Base-by-base conservation (phyloP, 2,888 invertebrate genomes). In the Azorinus chamasolen region DNA sequence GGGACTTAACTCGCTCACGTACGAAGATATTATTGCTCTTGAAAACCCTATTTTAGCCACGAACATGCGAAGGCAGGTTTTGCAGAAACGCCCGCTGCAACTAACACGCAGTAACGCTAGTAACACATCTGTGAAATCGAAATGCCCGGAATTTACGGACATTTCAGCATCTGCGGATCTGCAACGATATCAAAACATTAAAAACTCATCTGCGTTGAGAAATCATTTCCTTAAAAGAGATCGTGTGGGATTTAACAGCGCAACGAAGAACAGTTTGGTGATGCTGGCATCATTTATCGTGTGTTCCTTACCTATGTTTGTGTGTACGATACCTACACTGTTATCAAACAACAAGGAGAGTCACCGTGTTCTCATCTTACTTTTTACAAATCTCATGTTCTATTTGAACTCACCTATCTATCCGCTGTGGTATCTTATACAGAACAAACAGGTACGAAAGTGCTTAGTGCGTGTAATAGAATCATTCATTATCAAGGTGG, bases 351-450 rank as follows among this genome's bases (percentile, higher is more conserved):
- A 79, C 24, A 50, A 69, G 10, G 57, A 83, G 24, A 64, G 55
- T 4, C 78, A 82, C 24, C 76, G 90, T 3, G 66, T 88, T 0
- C 54, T 83, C 1, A 72, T 84, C 2, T 63, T 91, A n/a, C 61
- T 90, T 10, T 70, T 79, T 18, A 86, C 87, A 46, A 83, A 86
- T 24, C 63, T 90, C n/a, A 61, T 87, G 32, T 92, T 91, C 72
- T 89, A 85, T 70, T 48, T 90, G 10, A 92, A 91, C 72, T 86
- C 89, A 0, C 88, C 89, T 3, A 83, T 87, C 5, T 92, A 90
- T 61, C 90, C 92, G 0, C 70, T 89, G 6, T 92, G 92, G 92
- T 92, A 91, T 66, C 79, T 92, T 14, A 51, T 88, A n/a, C 91
- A 89, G 72, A 91, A 90, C 69, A 87, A 84, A 41, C 85, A 90